Evolutionary conservation across 2,888 invertebrate species (phyloP).

Genomic region (Diachrysia chrysitis): DNA sequence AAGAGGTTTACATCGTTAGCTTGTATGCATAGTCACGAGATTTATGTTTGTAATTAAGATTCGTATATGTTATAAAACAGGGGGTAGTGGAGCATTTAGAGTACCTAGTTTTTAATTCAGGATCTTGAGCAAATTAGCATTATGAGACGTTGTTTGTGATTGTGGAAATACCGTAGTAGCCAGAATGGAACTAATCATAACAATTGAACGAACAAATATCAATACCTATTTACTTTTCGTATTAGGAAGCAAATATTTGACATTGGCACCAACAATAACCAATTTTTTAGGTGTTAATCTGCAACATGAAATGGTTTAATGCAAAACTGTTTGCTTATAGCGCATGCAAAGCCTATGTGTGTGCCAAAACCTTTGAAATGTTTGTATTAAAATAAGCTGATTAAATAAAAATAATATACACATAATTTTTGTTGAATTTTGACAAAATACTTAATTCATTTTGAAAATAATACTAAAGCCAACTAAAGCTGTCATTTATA

Average conservation of each 20-base stretch:
- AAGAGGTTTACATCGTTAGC: no score
- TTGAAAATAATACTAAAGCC: no score
- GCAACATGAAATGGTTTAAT: slow-evolving; percentile 5
- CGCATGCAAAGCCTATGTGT: background rate
- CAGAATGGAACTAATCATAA: slow-evolving; percentile 15
- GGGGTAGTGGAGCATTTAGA: no score
- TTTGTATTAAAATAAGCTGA: background rate
- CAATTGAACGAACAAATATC: slow-evolving; percentile 15
- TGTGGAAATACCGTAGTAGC: background rate
- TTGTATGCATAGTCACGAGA: no score
- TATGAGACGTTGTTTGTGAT: background rate
- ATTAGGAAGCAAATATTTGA: slow-evolving; percentile 34
- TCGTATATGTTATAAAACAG: no score
- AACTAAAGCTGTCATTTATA: no score
- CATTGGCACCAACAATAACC: slow-evolving; percentile 9
- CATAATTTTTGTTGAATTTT: no score
- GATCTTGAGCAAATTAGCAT: background rate
- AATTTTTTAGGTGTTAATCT: slow-evolving; percentile 23
- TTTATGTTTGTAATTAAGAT: background rate
- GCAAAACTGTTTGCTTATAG: background rate
- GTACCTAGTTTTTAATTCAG: background rate
- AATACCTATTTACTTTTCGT: slow-evolving; percentile 22
- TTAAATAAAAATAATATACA: no score
- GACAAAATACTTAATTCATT: no score
- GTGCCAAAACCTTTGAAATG: background rate